Percentiles rank a stretch among this genome's conserved stretches.
Evolutionary conservation across 2,888 invertebrate species (phyloP).

Genomic region (Abscondita cerata): DNA sequence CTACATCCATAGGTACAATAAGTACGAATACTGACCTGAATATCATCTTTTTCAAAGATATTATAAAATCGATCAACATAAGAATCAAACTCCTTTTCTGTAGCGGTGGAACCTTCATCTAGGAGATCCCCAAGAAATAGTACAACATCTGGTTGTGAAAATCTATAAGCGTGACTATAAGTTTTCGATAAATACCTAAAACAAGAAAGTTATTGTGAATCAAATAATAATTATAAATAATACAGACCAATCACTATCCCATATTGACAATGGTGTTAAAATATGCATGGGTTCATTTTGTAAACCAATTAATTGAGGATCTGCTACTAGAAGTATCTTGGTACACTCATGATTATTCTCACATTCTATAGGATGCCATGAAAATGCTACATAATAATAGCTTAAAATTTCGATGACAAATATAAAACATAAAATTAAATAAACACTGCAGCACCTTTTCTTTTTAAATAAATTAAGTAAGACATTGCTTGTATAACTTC

Average conservation of each 20-base stretch:
- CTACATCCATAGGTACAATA: slow-evolving; percentile 1
- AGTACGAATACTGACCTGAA: slow-evolving; percentile 11
- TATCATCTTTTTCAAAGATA: slow-evolving; percentile 63
- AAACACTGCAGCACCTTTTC: slow-evolving; percentile 1
- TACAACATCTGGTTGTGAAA: slow-evolving; percentile 82
- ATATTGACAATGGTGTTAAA: slow-evolving; percentile 75
- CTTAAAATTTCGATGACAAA: slow-evolving; percentile 52
- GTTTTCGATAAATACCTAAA: slow-evolving; percentile 81
- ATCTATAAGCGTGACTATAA: slow-evolving; percentile 73
- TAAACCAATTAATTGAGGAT: slow-evolving; percentile 92
- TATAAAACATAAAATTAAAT: slow-evolving; percentile 30
- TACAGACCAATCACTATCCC: slow-evolving; percentile 92
- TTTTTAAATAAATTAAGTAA: too few species aligned
- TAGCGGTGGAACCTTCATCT: slow-evolving; percentile 90
- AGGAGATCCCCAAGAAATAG: slow-evolving; percentile 93
- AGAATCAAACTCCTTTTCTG: slow-evolving; percentile 69
- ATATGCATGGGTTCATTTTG: slow-evolving; percentile 70
- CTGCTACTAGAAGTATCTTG: slow-evolving; percentile 70
- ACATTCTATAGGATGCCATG: slow-evolving; percentile 52
- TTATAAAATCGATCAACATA: slow-evolving; percentile 77
- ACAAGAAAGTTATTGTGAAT: slow-evolving; percentile 24
- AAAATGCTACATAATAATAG: slow-evolving; percentile 49
- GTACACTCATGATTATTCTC: slow-evolving; percentile 49
- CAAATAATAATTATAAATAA: slow-evolving; percentile 25
- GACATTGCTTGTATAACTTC: too few species aligned